phyloP scores from a whole-genome alignment of 2,888 invertebrate genomes.

The Hoplodrina ambigua region DNA sequence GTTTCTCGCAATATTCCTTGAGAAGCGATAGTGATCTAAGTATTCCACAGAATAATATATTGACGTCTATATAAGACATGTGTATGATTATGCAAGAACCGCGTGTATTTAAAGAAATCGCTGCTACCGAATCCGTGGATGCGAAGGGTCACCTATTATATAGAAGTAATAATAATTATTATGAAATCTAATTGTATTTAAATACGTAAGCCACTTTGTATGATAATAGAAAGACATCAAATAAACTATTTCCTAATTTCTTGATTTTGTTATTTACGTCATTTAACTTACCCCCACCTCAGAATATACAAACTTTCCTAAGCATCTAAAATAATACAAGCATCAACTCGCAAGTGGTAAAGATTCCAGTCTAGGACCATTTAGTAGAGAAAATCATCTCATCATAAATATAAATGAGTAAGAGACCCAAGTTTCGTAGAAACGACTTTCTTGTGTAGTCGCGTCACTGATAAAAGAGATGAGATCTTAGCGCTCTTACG shows the following conservation, averaged over 20 bases:
- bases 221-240: conserved; percentile 89
- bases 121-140: conserved; percentile 30
- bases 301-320: no score
- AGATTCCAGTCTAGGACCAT: no score
- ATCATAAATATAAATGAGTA: no score
- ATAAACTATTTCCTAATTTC: conserved; percentile 76
- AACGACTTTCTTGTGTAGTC: no score
- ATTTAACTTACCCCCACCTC: not conserved
- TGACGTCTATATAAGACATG: conserved; percentile 20
- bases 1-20: conserved; percentile 15
- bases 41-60: conserved; percentile 31
- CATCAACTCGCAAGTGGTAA: no score
- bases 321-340: no score
- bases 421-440: no score
- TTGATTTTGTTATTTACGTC: conserved; percentile 41
- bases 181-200: conserved; percentile 71
- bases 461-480: no score
- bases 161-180: conserved; percentile 64
- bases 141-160: conserved; percentile 62
- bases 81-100: not conserved
- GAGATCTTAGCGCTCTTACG: no score
- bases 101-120: conserved; percentile 20
- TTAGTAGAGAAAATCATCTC: no score
- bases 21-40: conserved; percentile 19
- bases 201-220: conserved; percentile 87